Evolutionary conservation across 1,140 invertebrate genomes (phyloP).

Genomic region (Lepidurus apus): DNA sequence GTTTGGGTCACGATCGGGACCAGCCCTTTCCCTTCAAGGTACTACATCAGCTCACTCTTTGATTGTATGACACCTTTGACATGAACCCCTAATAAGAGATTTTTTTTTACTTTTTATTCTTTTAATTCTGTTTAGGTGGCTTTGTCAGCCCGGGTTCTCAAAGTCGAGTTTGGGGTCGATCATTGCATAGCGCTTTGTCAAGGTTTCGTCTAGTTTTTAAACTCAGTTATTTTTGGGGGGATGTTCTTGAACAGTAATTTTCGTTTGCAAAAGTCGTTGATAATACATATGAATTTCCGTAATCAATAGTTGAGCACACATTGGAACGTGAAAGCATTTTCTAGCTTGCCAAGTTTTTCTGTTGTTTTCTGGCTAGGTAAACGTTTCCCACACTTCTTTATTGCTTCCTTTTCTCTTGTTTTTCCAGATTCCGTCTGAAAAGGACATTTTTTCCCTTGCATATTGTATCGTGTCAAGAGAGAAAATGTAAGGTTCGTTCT

Average conservation of each 20-base stretch:
- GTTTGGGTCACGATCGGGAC: constrained; percentile 68
- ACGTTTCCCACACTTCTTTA: background rate
- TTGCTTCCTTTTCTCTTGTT: too few species aligned
- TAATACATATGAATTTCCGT: background rate
- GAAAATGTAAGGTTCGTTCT: too few species aligned
- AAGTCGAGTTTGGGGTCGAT: constrained; percentile 74
- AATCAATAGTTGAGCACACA: background rate
- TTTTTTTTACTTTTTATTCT: constrained; percentile 34
- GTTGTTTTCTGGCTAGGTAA: background rate
- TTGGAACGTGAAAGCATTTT: background rate
- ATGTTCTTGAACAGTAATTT: background rate
- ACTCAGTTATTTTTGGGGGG: background rate
- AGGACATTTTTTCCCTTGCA: too few species aligned
- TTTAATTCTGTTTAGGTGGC: constrained; percentile 51
- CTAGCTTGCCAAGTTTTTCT: background rate
- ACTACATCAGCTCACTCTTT: constrained; percentile 35
- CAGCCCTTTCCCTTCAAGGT: constrained; percentile 85
- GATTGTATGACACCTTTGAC: constrained; percentile 27
- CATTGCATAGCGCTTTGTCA: constrained; percentile 72
- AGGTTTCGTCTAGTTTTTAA: constrained; percentile 52
- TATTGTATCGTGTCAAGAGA: too few species aligned
- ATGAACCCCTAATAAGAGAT: constrained; percentile 31
- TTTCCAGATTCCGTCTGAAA: too few species aligned
- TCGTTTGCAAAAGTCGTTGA: constrained; percentile 8
- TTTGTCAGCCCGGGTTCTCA: constrained; percentile 64